A percentile compares a stretch with the other conserved stretches of the same genome.
phyloP scores from a whole-genome alignment of 2,888 invertebrate genomes.

The Drosophila kambysellisi region DNA sequence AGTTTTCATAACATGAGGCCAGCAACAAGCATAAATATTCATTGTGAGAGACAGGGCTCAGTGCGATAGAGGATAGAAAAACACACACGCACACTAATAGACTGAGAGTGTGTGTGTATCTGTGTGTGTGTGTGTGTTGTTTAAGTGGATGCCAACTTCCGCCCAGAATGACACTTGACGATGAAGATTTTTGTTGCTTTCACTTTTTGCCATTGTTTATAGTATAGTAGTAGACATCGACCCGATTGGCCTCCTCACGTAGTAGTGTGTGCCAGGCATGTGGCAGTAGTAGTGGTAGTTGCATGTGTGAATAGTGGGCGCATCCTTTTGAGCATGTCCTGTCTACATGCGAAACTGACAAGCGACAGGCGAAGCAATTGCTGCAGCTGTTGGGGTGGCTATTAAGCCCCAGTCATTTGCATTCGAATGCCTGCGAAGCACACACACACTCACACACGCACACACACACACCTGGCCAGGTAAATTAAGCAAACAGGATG shows the following conservation, averaged over 20 bases:
- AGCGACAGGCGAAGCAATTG: constrained; percentile 26
- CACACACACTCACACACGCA: constrained; percentile 20
- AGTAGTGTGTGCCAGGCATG: neutral
- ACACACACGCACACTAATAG: constrained; percentile 27
- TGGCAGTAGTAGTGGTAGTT: neutral
- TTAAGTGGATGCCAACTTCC: constrained; percentile 68
- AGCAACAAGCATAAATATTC: constrained; percentile 74
- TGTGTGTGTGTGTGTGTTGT: constrained; percentile 29
- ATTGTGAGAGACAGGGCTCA: constrained; percentile 51
- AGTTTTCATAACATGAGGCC: constrained; percentile 57
- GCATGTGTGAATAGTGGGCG: neutral
- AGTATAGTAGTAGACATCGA: constrained; percentile 20
- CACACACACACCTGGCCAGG: neutral
- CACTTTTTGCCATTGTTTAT: constrained; percentile 72
- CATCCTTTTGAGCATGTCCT: constrained; percentile 30
- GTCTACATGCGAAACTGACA: constrained; percentile 43
- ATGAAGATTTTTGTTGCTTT: constrained; percentile 82
- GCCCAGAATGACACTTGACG: constrained; percentile 78
- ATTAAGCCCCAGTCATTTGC: constrained; percentile 41
- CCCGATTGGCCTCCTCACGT: constrained; percentile 53
- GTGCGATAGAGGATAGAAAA: constrained; percentile 30
- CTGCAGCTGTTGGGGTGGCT: constrained; percentile 38
- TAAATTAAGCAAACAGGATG: constrained; percentile 60
- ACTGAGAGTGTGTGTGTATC: constrained; percentile 4
- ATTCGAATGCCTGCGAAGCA: constrained; percentile 29